These are phyloP conservation scores for Uropsilus gracilis DNA, from an alignment of 2,113 vertebrate genomes.

Conservation along the genomic window DNA sequence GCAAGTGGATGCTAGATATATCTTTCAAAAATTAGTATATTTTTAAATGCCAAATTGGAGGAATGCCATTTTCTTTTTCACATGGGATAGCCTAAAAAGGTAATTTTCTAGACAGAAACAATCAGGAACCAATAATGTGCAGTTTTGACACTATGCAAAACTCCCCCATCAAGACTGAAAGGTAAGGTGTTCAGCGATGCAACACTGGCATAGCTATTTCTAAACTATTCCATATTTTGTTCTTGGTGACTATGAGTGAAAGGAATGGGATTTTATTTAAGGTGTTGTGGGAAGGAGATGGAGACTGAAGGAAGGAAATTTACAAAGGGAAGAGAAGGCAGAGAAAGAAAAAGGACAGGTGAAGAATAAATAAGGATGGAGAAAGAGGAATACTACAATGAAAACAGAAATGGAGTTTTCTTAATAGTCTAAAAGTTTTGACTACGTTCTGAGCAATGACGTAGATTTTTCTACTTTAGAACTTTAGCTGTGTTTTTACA, in stretches of 20 bases:
- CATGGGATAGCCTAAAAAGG: background rate
- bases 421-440: background rate
- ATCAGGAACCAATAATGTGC: background rate
- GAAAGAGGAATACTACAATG: background rate
- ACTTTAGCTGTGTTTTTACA: background rate
- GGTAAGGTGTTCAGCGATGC: background rate
- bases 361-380: background rate
- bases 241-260: constrained; percentile 24
- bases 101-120: constrained; percentile 15
- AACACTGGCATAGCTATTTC: too few species aligned
- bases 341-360: background rate
- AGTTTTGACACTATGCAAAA: constrained; percentile 8
- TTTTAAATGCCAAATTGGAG: constrained; percentile 3
- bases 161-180: background rate
- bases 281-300: background rate
- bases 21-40: background rate
- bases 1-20: background rate
- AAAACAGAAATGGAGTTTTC: background rate
- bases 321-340: background rate
- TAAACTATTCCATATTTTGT: background rate
- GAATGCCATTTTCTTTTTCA: constrained; percentile 36
- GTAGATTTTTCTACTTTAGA: constrained; percentile 1
- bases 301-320: background rate
- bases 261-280: background rate
- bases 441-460: background rate